These are phyloP conservation scores for Nothura maculosa DNA, from an alignment of 2,797 vertebrate genomes.

Conservation along the genomic window DNA sequence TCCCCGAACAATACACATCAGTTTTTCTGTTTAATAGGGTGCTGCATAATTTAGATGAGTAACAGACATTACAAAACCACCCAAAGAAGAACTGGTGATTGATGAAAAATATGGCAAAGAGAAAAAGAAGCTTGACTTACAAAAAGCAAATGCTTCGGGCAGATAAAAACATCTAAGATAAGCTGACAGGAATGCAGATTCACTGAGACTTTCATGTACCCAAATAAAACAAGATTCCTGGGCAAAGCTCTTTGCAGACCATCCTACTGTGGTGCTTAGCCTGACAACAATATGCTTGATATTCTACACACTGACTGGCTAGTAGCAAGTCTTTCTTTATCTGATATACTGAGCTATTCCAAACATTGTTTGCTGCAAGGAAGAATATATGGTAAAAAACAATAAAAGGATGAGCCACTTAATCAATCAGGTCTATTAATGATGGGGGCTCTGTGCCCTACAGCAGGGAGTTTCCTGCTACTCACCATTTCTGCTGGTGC, in stretches of 20 bases:
- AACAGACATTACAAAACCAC: background rate
- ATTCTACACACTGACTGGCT: background rate
- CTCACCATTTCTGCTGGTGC: too few species aligned
- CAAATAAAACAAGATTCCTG: background rate
- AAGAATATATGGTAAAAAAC: background rate
- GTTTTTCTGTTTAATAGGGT: background rate
- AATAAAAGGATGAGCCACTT: background rate
- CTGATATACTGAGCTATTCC: constrained; percentile 36
- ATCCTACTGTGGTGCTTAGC: background rate
- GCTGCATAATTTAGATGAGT: background rate
- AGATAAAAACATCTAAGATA: background rate
- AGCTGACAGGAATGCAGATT: background rate
- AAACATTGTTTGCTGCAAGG: background rate
- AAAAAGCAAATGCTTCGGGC: background rate
- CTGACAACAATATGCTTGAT: constrained; percentile 27
- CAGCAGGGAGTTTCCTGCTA: too few species aligned
- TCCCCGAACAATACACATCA: background rate
- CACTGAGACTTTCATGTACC: background rate
- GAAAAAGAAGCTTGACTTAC: background rate
- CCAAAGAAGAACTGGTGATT: background rate
- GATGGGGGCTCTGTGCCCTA: too few species aligned
- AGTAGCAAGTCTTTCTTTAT: background rate
- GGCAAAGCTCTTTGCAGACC: background rate
- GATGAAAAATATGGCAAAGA: background rate
- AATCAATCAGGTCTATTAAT: too few species aligned